Conservation (phyloP, 2,888 invertebrate genomes). For the Pantelozetes paolii region DNA sequence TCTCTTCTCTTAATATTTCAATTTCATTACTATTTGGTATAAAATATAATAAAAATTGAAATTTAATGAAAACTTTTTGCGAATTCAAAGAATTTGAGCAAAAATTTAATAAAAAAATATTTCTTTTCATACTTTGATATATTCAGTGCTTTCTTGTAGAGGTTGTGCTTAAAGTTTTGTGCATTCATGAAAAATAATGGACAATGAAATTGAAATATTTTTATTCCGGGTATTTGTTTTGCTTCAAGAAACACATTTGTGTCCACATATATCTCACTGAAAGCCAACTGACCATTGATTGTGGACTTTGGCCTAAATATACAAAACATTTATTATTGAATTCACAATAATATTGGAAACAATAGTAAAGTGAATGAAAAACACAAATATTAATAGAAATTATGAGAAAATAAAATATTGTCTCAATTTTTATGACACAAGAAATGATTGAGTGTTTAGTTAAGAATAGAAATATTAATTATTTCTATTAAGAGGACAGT, state of each 20-base stretch:
- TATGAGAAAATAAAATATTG: too few relatives aligned
- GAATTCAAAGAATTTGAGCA: background rate
- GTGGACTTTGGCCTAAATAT: constrained; percentile 62
- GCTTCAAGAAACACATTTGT: constrained; percentile 61
- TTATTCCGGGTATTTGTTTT: constrained; percentile 64
- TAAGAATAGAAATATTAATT: too few relatives aligned
- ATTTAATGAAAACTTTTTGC: background rate
- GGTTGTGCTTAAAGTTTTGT: constrained; percentile 38
- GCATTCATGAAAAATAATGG: constrained; percentile 50
- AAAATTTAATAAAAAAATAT: background rate
- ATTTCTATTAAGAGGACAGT: background rate
- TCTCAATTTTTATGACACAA: too few relatives aligned
- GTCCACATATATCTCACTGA: constrained; percentile 72
- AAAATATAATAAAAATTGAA: background rate
- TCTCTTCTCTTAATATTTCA: background rate
- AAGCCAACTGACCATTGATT: constrained; percentile 64
- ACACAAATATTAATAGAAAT: too few relatives aligned
- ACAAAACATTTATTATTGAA: background rate
- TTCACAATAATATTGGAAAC: too few relatives aligned
- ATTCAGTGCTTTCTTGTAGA: constrained; percentile 16
- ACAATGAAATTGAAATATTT: constrained; percentile 68
- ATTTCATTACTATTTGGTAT: constrained; percentile 19
- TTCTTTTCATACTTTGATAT: constrained; percentile 12
- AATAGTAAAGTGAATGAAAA: too few relatives aligned
- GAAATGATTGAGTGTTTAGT: too few relatives aligned